Evolutionary conservation across 2,888 invertebrate species (phyloP).

Genomic region (Bruchidius siliquastri): DNA sequence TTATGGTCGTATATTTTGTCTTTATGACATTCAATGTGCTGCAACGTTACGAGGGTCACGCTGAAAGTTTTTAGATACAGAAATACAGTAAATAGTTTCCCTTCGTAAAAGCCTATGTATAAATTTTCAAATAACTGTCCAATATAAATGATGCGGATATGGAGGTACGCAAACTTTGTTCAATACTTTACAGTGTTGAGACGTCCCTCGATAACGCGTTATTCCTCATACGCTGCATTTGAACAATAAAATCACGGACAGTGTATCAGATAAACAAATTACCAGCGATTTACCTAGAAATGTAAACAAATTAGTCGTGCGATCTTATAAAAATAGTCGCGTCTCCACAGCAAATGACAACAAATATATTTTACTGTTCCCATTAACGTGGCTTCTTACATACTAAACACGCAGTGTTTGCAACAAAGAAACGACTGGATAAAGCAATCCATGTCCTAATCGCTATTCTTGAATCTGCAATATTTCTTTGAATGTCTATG

Average conservation of each 20-base stretch:
- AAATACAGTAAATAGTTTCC: no score
- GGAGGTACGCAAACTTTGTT: not conserved
- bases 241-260: not conserved
- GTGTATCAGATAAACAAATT: not conserved
- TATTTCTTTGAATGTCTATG: not conserved
- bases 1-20: no score
- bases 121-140: no score
- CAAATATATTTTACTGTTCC: not conserved
- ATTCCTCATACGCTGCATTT: not conserved
- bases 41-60: no score
- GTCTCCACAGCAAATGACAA: not conserved
- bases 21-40: no score
- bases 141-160: no score
- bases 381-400: not conserved
- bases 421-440: not conserved
- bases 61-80: no score
- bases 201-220: not conserved
- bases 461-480: not conserved
- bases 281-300: not conserved
- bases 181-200: not conserved
- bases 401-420: not conserved
- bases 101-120: no score
- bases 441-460: not conserved
- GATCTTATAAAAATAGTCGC: not conserved
- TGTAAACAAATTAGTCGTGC: not conserved